Base-by-base conservation (phyloP, 2,888 invertebrate genomes). In the Priocnemis perturbator region DNA sequence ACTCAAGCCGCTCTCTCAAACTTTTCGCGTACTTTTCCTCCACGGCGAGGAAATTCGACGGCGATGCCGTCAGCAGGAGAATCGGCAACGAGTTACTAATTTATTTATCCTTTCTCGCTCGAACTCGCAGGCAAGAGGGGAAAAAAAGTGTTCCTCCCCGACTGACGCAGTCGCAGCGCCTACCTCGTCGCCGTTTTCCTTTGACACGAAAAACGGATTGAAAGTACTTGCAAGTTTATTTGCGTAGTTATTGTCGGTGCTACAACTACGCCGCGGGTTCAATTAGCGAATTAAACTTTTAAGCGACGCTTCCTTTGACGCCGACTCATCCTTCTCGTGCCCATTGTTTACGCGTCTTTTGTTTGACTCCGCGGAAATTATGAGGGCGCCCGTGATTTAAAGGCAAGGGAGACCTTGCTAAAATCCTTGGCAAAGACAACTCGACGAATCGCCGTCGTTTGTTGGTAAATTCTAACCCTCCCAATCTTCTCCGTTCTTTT, bases 251-350 rank as follows among this genome's bases (percentile, higher is more conserved):
- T 70, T 73, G 67, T 78, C 67, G 62, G 64, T 65, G 69, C 65
- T 67, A 60, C 67, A 53, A 73, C 73, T 67, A 68, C 64, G 60
- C 67, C 64, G 79, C 73, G 64, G 62, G 63, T 79, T 82, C 81
- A 81, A 82, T 82, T 82, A 79, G 79, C 67, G 73, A 81, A 77
- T 79, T 77, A 74, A 77, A 79, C 76, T 81, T 73, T 72, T 71
- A 69, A 75, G 71, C 73, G 64, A 62, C 56, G 75, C 68, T 65
- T 68, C 72, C 73, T 76, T 78, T 78, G 73, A 78, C 73, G 74
- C 71, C 71, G 68, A 60, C 65, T 48, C 72, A 67, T 67, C 64
- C 66, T 47, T 67, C 53, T 61, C 55, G 61, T 72, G 62, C 63
- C 71, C 74, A 73, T 74, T 78, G 74, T 79, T 76, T 77, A 74